These are phyloP conservation scores for Streblospio benedicti DNA, from an alignment of 1,140 invertebrate species.

Conservation along the genomic window DNA sequence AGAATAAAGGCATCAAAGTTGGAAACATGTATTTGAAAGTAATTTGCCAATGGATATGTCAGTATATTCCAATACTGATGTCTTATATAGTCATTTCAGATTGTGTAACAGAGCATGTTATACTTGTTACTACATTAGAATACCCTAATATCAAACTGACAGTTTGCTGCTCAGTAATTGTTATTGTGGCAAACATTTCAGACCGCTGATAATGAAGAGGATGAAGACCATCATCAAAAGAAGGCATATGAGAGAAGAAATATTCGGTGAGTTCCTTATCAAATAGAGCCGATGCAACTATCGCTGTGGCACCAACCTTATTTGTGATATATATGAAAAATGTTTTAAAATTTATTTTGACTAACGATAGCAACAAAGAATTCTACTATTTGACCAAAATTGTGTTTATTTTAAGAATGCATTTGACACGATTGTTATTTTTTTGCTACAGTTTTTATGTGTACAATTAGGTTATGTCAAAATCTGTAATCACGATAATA, in stretches of 20 bases:
- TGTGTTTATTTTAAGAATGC: not conserved
- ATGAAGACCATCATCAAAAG: constrained; percentile 16
- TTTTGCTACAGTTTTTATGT: not conserved
- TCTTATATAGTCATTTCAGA: too few species aligned
- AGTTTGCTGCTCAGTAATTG: too few species aligned
- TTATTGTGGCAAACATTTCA: not conserved
- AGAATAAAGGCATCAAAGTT: too few species aligned
- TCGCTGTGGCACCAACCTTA: not conserved
- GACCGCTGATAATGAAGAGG: constrained; percentile 15
- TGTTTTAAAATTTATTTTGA: constrained; percentile 5
- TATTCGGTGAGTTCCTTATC: constrained; percentile 26
- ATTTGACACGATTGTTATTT: too few species aligned
- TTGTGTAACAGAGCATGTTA: not conserved
- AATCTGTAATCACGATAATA: not conserved
- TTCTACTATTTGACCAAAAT: not conserved
- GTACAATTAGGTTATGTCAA: not conserved
- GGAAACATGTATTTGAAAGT: too few species aligned
- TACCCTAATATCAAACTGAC: not conserved
- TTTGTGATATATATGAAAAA: not conserved
- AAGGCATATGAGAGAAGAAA: constrained; percentile 28
- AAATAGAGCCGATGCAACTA: not conserved
- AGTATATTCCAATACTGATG: too few species aligned
- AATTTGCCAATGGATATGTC: not conserved
- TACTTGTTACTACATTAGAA: not conserved
- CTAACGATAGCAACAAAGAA: not conserved